Evolutionary conservation across 64 coral and sea anemone species (phyloP), one percentile per base, ranked within the genome.

Genomic region (Dendronephthya gigantea): DNA sequence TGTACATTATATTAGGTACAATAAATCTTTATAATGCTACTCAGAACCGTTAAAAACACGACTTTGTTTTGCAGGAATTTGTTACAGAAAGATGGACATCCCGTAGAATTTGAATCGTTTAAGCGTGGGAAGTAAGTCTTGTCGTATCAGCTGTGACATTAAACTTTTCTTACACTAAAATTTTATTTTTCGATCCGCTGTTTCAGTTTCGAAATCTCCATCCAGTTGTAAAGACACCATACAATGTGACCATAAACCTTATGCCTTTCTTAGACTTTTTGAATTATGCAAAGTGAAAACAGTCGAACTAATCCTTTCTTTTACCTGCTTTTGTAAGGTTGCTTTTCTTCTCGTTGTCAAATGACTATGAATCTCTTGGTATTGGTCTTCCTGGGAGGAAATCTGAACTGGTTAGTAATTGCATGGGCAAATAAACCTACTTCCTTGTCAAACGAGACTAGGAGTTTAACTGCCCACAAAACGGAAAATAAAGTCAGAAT

Each of bases 361-460:
- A 79, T 39, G 72, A 79, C 22, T 79, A 79, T 39, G 72, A 79
- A 2, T 79, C 72, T 36, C 72, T 79, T 79, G 72, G 72, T 17
- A 79, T 79, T 79, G 72, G 72, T 29, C 72, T 79, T 39, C 72
- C 72, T 36, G 72, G 72, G 15, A 29, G 72, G 37, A 79, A 79
- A 17, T 79, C 72, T 35, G 72, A 79, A 79, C 25, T 79, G 72
- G 72, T 79, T 12, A 79, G 7, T n/a, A n/a, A n/a, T n/a, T n/a
- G n/a, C n/a, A n/a, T n/a, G n/a, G n/a, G n/a, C n/a, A n/a, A n/a
- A n/a, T n/a, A n/a, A n/a, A n/a, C n/a, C n/a, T n/a, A n/a, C n/a
- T n/a, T n/a, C n/a, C n/a, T n/a, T n/a, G n/a, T n/a, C n/a, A n/a
- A n/a, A n/a, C n/a, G n/a, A n/a, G n/a, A n/a, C n/a, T n/a, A n/a